Percentiles rank a stretch among this genome's conserved stretches.
Conservation (phyloP, 2,888 invertebrate genomes). For the Hypselothyrea guttata region DNA sequence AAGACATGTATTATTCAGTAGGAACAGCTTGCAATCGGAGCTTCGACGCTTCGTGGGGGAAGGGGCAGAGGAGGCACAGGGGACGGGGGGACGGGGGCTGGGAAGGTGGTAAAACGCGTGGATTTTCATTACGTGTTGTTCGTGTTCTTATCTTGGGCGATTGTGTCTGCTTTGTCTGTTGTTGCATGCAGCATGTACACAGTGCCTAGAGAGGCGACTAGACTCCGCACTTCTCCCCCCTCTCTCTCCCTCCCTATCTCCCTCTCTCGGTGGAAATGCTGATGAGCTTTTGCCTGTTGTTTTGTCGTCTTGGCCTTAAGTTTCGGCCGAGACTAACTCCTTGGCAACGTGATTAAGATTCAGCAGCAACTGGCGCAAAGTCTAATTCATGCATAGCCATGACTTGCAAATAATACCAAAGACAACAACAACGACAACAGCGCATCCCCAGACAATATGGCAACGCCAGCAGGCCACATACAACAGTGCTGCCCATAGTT, state of each 20-base stretch:
- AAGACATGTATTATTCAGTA: conserved; percentile 20
- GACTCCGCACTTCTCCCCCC: no score
- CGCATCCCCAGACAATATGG: conserved; percentile 57
- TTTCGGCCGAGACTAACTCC: conserved; percentile 42
- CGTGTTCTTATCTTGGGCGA: conserved; percentile 24
- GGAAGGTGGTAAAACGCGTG: conserved; percentile 7
- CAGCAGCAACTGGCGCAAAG: conserved; percentile 40
- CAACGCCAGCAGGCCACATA: conserved; percentile 27
- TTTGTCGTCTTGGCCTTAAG: conserved; percentile 28
- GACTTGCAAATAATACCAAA: conserved; percentile 46
- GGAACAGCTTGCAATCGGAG: conserved; percentile 20
- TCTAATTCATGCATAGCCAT: conserved; percentile 60
- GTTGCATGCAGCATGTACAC: background rate
- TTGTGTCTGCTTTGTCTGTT: conserved; percentile 7
- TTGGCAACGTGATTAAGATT: conserved; percentile 62
- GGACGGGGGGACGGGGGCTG: background rate
- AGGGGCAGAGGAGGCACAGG: background rate
- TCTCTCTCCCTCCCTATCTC: background rate
- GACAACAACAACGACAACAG: conserved; percentile 26
- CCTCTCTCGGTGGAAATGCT: conserved; percentile 34
- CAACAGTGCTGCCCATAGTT: no score
- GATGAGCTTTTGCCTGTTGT: conserved; percentile 51
- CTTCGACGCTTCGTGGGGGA: conserved; percentile 1
- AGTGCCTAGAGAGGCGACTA: background rate
- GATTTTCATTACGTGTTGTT: conserved; percentile 48